Conservation (phyloP, 2,888 invertebrate species). For the Ptychoptera contaminata region DNA sequence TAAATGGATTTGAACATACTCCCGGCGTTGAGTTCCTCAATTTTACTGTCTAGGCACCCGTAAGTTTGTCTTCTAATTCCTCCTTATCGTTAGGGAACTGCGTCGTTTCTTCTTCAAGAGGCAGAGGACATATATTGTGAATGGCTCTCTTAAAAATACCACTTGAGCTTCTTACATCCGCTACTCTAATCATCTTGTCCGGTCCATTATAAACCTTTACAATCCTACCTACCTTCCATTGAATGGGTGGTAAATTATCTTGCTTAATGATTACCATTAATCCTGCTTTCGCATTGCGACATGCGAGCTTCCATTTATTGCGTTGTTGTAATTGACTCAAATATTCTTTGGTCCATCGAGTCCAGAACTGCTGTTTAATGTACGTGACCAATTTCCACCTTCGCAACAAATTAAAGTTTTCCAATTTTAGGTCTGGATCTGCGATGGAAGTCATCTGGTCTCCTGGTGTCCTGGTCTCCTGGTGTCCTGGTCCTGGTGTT, state of each 20-base stretch:
- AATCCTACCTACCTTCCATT: background rate
- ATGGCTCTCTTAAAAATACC: background rate
- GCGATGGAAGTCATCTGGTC: background rate
- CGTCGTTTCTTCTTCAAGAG: no score
- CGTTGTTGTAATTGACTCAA: background rate
- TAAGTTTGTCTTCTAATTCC: no score
- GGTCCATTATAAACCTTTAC: background rate
- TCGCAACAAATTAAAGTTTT: background rate
- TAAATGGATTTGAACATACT: no score
- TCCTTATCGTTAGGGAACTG: no score
- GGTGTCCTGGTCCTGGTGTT: slow-evolving; percentile 7
- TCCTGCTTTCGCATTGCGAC: background rate
- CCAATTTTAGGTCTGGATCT: background rate
- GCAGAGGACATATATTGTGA: no score
- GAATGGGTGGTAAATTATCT: background rate
- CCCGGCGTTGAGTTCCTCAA: no score
- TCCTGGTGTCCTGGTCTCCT: no score
- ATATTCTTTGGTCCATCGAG: background rate
- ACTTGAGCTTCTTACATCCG: background rate
- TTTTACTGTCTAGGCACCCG: no score
- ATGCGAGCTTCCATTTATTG: background rate
- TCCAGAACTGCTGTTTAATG: slow-evolving; percentile 1
- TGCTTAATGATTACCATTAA: background rate
- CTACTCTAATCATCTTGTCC: background rate
- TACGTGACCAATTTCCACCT: background rate